These are phyloP conservation scores for Arremon brunneinucha DNA, from an alignment of 2,797 vertebrate genomes.

Conservation along the genomic window DNA sequence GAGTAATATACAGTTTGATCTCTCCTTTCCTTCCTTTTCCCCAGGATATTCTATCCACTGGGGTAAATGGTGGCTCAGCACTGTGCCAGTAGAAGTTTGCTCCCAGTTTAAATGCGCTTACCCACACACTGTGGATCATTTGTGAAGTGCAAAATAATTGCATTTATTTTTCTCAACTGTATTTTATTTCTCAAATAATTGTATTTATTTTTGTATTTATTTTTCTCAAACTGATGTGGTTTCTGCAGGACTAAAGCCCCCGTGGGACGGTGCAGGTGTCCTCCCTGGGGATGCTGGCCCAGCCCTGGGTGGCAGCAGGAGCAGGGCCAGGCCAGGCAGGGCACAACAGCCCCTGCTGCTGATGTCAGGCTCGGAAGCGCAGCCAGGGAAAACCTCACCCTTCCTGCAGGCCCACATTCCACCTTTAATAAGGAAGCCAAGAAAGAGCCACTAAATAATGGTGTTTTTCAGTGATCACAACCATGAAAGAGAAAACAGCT, in stretches of 20 bases:
- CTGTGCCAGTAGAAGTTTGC: not conserved
- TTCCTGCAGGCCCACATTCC: constrained; percentile 61
- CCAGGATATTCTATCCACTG: not conserved
- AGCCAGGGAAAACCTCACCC: constrained; percentile 31
- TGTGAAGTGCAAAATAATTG: not conserved
- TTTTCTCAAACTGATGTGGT: not conserved
- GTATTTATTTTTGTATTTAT: rapidly evolving
- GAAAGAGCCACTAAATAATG: constrained; percentile 9
- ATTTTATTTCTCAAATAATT: not conserved
- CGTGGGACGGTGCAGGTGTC: not conserved
- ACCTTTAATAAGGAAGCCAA: constrained; percentile 40
- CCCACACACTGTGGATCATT: rapidly evolving
- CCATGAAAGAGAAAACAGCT: not conserved
- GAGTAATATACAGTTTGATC: too few relatives aligned
- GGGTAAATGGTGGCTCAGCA: not conserved
- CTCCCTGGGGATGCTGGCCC: not conserved
- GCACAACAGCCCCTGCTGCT: not conserved
- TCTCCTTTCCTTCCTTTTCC: not conserved
- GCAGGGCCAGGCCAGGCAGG: not conserved
- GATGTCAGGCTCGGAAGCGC: constrained; percentile 8
- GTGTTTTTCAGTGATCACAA: not conserved
- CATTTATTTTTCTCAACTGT: not conserved
- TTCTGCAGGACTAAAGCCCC: not conserved
- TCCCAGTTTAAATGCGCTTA: not conserved
- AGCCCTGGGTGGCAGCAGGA: not conserved